Evolutionary conservation across 2,113 vertebrate genomes (phyloP).

Genomic region (Hepsetus odoe): DNA sequence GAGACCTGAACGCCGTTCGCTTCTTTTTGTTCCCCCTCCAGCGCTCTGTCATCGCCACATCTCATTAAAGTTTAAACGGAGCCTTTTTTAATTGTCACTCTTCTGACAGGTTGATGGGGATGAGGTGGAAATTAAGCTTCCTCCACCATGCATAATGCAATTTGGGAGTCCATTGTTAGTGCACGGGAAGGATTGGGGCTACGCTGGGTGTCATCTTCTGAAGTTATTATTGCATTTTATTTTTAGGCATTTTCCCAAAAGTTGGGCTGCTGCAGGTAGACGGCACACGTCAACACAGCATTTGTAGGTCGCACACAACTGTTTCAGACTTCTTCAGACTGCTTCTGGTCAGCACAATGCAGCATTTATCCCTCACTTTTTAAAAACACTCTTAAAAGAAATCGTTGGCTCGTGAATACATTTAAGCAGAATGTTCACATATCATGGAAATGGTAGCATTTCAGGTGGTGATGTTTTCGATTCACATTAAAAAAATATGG

Average conservation of each 20-base stretch:
- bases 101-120: slow-evolving; percentile 81
- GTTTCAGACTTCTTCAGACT: background rate
- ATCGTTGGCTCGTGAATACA: too few relatives aligned
- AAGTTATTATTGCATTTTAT: slow-evolving; percentile 51
- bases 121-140: slow-evolving; percentile 84
- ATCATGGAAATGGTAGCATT: too few relatives aligned
- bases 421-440: too few relatives aligned
- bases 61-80: slow-evolving; percentile 85
- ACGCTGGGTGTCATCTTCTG: slow-evolving; percentile 28
- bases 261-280: slow-evolving; percentile 39
- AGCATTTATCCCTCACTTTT: too few relatives aligned
- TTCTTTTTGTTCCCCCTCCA: slow-evolving; percentile 66
- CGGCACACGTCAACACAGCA: slow-evolving; percentile 27
- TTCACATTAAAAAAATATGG: too few relatives aligned
- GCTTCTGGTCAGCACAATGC: too few relatives aligned
- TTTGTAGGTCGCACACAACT: slow-evolving; percentile 23
- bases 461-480: too few relatives aligned
- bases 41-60: slow-evolving; percentile 69
- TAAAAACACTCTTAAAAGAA: too few relatives aligned
- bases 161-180: slow-evolving; percentile 61
- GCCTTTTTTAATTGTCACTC: slow-evolving; percentile 86
- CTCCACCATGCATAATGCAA: slow-evolving; percentile 82
- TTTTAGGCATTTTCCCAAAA: slow-evolving; percentile 41
- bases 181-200: slow-evolving; percentile 46
- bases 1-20: slow-evolving; percentile 53